phyloP scores from a whole-genome alignment of 2,888 invertebrate genomes.

The Leuctra nigra region DNA sequence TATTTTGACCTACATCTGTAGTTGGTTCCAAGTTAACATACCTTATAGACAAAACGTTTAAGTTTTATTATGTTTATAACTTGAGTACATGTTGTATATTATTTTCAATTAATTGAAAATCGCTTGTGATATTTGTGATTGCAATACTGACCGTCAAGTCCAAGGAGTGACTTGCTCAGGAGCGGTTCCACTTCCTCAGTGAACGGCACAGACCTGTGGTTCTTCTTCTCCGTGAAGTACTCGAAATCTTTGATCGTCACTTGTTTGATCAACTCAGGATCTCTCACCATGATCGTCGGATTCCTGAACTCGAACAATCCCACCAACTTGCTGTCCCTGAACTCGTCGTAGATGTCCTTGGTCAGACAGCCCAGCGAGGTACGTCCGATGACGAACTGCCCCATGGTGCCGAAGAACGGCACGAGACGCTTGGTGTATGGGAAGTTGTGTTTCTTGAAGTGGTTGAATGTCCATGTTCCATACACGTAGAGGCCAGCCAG shows the following conservation, averaged over 20 bases:
- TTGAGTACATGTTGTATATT: too few species aligned
- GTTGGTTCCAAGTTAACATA: too few species aligned
- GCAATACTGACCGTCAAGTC: conserved; percentile 43
- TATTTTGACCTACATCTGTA: too few species aligned
- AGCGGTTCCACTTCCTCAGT: conserved; percentile 42
- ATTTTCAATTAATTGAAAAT: too few species aligned
- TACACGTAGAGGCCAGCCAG: too few species aligned
- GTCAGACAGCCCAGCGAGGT: background rate
- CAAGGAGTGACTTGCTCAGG: conserved; percentile 45
- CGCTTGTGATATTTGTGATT: too few species aligned
- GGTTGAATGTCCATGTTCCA: too few species aligned
- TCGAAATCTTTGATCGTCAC: conserved; percentile 52
- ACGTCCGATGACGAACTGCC: background rate
- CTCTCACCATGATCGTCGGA: conserved; percentile 43
- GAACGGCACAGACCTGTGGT: too few species aligned
- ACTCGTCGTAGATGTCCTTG: background rate
- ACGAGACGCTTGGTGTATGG: too few species aligned
- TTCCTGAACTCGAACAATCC: conserved; percentile 43
- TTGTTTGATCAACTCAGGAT: conserved; percentile 48
- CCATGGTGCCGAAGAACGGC: background rate
- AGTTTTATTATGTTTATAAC: background rate
- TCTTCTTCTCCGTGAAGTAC: conserved; percentile 46
- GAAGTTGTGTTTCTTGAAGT: too few species aligned
- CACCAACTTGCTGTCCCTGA: background rate
- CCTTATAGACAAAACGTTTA: too few species aligned